Evolutionary conservation across 2,888 invertebrate species (phyloP), one percentile per base, ranked within the genome.

Genomic region (Coenonympha glycerion): DNA sequence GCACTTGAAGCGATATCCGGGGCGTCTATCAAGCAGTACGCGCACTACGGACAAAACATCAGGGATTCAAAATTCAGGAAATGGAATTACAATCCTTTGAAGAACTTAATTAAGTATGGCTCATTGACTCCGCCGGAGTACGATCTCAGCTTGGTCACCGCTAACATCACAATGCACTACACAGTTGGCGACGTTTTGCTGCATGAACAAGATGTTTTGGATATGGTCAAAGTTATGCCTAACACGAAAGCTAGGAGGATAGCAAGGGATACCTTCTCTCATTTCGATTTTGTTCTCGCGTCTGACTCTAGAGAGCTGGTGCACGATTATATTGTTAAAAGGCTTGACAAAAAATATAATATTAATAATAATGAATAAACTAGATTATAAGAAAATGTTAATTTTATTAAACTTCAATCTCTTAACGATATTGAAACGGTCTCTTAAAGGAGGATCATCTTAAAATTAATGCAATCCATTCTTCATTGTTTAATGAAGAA

Each of bases 21-120:
- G 5, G 61, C 62, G 1, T 50, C 68, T 3, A 30, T 61, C 2
- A 68, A 67, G 16, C 64, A 65, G 51, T 46, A 63, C 21, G 64
- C 62, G 1, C 66, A 67, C 50, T 65, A 42, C 33, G 68, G 66
- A 6, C 68, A 68, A 45, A 65, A 64, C 30, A 60, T 67, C 6
- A 50, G 57, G 31, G 53, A 59, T 13, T 57, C 37, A 46, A 6
- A 33, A 3, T 68, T 68, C 49, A 58, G 57, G 42, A 49, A 64
- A 33, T 67, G 61, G 59, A 52, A 66, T 47, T 59, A 59, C 24
- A 60, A 61, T 28, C 28, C 57, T 4, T 4, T 55, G 1, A 16
- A 11, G 13, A 68, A 68, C 30, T 40, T 60, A 9, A 3, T 24
- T 6, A 31, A 15, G 1, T 68, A 68, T 22, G 60, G 62, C 11